These are phyloP conservation scores for Corydoras sp. DNA, from an alignment of 2,113 vertebrate species.

Conservation along the genomic window DNA sequence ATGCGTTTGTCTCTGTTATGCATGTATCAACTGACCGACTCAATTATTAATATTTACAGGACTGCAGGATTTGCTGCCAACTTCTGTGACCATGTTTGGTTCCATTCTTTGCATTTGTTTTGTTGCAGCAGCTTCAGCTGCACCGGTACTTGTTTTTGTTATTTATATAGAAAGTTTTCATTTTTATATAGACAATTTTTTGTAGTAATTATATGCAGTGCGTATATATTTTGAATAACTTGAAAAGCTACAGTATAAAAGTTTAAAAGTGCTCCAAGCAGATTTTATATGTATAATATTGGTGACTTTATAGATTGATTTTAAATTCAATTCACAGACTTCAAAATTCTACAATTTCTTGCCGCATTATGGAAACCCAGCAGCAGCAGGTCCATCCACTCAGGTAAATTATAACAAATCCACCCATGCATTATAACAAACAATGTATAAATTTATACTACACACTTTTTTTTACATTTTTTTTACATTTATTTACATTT, in stretches of 20 bases:
- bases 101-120: conserved; percentile 57
- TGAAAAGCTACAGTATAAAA: too few species aligned
- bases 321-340: neutral
- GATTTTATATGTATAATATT: too few species aligned
- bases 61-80: neutral
- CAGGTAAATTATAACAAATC: neutral
- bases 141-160: conserved; percentile 46
- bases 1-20: neutral
- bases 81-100: conserved; percentile 57
- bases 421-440: neutral
- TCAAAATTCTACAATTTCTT: conserved; percentile 10
- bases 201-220: neutral
- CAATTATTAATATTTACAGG: too few species aligned
- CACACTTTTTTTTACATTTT: too few species aligned
- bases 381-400: neutral
- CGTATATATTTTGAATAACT: too few species aligned
- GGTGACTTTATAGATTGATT: neutral
- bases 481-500: too few species aligned
- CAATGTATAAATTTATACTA: too few species aligned
- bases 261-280: too few species aligned
- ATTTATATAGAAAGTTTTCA: too few species aligned
- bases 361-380: conserved; percentile 16
- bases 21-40: neutral
- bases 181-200: too few species aligned
- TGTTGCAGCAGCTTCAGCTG: conserved; percentile 52